Evolutionary conservation across 2,797 vertebrate species (phyloP).

Genomic region (Pseudochirops cupreus): DNA sequence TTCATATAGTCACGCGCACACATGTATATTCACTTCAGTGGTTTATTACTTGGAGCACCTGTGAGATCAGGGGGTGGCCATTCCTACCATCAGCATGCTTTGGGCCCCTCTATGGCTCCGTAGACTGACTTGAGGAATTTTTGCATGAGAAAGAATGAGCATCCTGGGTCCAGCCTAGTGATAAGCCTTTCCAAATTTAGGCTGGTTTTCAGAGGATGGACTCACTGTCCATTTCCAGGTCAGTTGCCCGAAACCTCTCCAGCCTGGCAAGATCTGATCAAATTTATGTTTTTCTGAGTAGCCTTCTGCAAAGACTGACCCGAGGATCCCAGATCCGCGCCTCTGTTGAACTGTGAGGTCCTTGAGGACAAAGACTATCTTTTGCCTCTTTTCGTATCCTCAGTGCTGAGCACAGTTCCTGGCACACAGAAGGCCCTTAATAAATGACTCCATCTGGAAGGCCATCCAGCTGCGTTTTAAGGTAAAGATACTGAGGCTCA

Average conservation of each 20-base stretch:
- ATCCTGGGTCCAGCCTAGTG: neutral
- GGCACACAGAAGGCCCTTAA: neutral
- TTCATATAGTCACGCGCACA: neutral
- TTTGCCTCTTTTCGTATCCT: neutral
- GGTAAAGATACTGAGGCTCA: neutral
- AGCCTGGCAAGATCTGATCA: neutral
- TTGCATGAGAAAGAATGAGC: neutral
- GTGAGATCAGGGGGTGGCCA: neutral
- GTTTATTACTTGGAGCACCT: neutral
- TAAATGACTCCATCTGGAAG: neutral
- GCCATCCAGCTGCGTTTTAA: neutral
- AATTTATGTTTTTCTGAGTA: neutral
- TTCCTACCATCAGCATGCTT: neutral
- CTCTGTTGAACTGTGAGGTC: neutral
- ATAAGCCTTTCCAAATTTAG: neutral
- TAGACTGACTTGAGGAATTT: neutral
- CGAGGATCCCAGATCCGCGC: neutral
- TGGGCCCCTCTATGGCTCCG: neutral
- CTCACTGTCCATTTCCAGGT: neutral
- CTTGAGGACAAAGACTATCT: neutral
- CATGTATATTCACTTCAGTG: neutral
- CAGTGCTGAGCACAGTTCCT: neutral
- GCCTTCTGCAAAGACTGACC: neutral
- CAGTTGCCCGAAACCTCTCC: neutral
- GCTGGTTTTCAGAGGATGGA: neutral